Percentiles rank a stretch among this genome's conserved stretches.
Evolutionary conservation across 1,140 invertebrate species (phyloP).

Genomic region (Heliconius hewitsoni): DNA sequence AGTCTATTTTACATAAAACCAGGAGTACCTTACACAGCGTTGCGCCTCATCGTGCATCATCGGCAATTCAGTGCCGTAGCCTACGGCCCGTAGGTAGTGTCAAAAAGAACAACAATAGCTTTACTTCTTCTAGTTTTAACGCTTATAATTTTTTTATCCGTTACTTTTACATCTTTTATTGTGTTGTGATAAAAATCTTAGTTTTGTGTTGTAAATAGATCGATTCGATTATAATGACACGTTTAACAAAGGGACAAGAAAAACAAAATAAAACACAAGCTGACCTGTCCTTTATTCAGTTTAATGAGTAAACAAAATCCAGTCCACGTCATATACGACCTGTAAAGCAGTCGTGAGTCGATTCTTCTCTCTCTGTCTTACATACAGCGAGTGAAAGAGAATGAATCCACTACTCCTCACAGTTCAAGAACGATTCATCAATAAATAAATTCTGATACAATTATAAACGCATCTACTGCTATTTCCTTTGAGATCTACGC

Average conservation of each 20-base stretch:
- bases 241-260: not conserved
- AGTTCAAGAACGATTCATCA: slow-evolving; percentile 59
- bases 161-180: no score
- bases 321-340: slow-evolving; percentile 57
- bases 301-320: slow-evolving; percentile 76
- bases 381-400: not conserved
- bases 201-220: no score
- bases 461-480: slow-evolving; percentile 52
- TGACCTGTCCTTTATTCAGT: slow-evolving; percentile 77
- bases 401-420: not conserved
- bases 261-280: slow-evolving; percentile 45
- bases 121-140: no score
- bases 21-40: no score
- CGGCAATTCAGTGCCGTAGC: no score
- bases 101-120: no score
- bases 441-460: slow-evolving; percentile 78
- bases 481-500: slow-evolving; percentile 77
- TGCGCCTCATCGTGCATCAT: no score
- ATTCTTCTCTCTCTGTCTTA: not conserved
- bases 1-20: no score
- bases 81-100: no score
- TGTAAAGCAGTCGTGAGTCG: slow-evolving; percentile 55
- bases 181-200: no score
- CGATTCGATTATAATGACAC: no score
- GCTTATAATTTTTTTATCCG: no score